Conservation (phyloP, 2,797 vertebrate genomes). For the Tiaroga cobitis region DNA sequence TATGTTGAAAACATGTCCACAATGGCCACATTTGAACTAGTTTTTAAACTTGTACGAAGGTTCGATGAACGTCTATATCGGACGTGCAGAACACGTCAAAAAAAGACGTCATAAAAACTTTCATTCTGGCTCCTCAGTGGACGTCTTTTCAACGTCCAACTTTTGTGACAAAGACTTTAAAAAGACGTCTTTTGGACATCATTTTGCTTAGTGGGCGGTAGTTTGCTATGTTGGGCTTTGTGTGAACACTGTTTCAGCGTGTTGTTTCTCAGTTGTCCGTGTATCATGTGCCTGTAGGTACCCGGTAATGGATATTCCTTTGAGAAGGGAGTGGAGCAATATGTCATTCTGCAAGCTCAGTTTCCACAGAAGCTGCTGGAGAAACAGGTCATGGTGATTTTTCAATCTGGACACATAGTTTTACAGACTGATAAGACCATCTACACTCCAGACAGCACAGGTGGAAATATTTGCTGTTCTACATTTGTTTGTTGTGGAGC, state of each 20-base stretch:
- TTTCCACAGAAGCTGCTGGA: constrained; percentile 49
- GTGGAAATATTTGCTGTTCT: not conserved
- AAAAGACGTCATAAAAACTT: no score
- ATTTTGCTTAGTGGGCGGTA: no score
- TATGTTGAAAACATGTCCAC: no score
- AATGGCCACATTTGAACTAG: no score
- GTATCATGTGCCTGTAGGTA: constrained; percentile 8
- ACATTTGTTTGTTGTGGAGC: not conserved
- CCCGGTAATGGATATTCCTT: constrained; percentile 17
- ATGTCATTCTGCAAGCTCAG: constrained; percentile 54
- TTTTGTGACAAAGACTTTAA: no score
- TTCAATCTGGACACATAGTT: constrained; percentile 62
- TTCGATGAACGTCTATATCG: no score
- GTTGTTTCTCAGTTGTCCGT: not conserved
- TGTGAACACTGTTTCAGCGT: not conserved
- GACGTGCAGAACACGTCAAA: no score
- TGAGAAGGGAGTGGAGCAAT: constrained; percentile 50
- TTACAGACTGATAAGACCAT: constrained; percentile 64
- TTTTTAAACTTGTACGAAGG: no score
- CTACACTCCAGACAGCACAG: constrained; percentile 55
- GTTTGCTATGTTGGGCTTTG: not conserved
- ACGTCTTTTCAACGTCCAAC: no score
- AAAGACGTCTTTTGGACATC: no score
- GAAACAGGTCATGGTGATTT: constrained; percentile 57
- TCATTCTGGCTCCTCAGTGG: no score